phyloP scores from a whole-genome alignment of 2,797 vertebrate species.

The Morus bassanus region DNA sequence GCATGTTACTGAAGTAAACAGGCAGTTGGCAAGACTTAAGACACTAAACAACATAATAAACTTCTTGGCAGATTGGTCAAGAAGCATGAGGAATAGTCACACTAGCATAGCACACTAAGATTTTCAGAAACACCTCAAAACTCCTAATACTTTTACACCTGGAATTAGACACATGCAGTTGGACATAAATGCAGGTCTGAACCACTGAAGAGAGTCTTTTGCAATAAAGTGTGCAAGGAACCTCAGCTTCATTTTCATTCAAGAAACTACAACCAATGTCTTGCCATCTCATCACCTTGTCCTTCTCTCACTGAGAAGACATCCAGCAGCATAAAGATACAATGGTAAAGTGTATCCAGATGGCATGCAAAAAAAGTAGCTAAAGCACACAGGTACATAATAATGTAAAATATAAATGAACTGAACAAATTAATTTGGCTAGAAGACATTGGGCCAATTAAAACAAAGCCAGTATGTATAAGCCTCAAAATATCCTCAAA shows the following conservation, averaged over 20 bases:
- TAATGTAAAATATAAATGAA: not conserved
- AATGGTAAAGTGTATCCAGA: not conserved
- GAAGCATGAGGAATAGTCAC: not conserved
- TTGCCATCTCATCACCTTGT: not conserved
- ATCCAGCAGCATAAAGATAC: not conserved
- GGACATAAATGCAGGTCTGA: not conserved
- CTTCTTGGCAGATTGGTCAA: not conserved
- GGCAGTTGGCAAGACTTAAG: not conserved
- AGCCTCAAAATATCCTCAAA: not conserved
- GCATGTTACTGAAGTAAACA: not conserved
- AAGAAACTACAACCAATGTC: not conserved
- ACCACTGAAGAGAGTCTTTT: not conserved
- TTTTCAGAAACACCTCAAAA: not conserved
- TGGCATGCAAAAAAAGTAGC: not conserved
- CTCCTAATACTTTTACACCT: not conserved
- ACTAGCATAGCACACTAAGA: not conserved
- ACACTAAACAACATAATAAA: not conserved
- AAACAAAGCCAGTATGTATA: not conserved
- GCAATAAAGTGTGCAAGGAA: not conserved
- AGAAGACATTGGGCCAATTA: not conserved
- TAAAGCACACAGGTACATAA: not conserved
- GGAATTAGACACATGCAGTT: not conserved
- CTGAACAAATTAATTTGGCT: not conserved
- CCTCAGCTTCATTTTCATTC: not conserved
- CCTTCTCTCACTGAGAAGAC: not conserved